Evolutionary conservation across 2,797 vertebrate species (phyloP).

Genomic region (Gadopsis marmoratus): DNA sequence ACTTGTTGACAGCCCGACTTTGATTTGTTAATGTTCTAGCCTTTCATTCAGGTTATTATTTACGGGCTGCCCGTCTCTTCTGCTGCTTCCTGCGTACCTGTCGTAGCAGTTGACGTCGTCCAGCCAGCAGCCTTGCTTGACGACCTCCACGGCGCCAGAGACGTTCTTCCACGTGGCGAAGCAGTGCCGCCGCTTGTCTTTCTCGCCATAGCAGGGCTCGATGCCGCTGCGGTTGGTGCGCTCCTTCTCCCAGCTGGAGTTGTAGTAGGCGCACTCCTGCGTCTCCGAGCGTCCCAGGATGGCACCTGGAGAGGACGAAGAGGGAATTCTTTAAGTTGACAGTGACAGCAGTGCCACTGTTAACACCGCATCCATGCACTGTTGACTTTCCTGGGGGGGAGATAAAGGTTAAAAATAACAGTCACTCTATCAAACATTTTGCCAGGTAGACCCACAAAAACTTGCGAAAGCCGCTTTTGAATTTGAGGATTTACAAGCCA

Average conservation of each 20-base stretch:
- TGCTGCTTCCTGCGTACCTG: constrained; percentile 82
- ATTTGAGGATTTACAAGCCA: constrained; percentile 33
- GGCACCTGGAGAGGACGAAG: constrained; percentile 86
- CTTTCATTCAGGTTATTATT: not conserved
- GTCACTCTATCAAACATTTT: not conserved
- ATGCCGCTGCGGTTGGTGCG: constrained; percentile 95
- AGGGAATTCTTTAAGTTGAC: not conserved
- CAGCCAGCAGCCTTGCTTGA: constrained; percentile 98
- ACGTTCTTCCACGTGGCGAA: constrained; percentile 98
- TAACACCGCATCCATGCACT: not conserved
- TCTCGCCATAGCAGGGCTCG: constrained; percentile 93
- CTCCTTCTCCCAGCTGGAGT: constrained; percentile 97
- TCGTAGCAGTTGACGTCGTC: constrained; percentile 99
- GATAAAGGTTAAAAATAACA: constrained; percentile 4
- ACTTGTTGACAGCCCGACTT: not conserved
- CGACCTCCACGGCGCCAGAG: constrained; percentile 93
- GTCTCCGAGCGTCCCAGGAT: constrained; percentile 98
- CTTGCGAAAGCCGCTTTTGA: not conserved
- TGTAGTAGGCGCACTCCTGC: constrained; percentile 95
- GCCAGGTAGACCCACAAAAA: constrained; percentile 1
- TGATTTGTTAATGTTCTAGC: not conserved
- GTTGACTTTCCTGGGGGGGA: not conserved
- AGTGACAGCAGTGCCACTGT: not conserved
- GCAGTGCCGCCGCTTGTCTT: constrained; percentile 96
- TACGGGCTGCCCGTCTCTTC: not conserved